Base-by-base conservation (phyloP, 92 coral and sea anemone genomes). In the Palythoa heliodiscus region DNA sequence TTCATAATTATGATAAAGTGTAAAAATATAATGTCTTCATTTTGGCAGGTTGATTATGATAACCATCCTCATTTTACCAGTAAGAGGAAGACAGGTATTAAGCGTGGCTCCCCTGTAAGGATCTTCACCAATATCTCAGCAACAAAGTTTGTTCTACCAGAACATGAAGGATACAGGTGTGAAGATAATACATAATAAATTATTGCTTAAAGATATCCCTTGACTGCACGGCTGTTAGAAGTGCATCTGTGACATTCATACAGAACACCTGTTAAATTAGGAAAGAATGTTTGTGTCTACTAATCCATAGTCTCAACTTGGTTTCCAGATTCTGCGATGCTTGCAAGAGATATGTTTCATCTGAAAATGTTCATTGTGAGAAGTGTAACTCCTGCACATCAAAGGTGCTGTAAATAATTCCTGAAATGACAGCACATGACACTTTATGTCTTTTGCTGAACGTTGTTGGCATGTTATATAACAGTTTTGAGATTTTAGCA, bases 41-140 rank as follows among this genome's bases (percentile, higher is more conserved):
- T 38, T 23, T 16, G 53, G 35, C 85, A 95, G 98, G 94, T 95
- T 83, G 97, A 91, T 84, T 97, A 97, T 86, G 97, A 97, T 48
- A 97, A 97, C 80, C 99, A 97, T 63, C 98, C 97, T 4, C 93
- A 91, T 70, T 97, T 95, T 83, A 97, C 89, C 54, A 90, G 91
- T 76, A 92, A 73, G 61, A 87, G 89, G 39, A 83, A 86, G 85
- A 82, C 87, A 70, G 95, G 98, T 23, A 74, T 90, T 19, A 97
- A 93, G 73, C 89, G 98, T 29, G 96, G 94, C 3, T 97, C 99
- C 23, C 99, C 99, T 53, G 99, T 93, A 25, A 86, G 99, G 71
- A 93, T 97, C 52, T 97, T 97, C 77, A 97, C 99, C 81, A 94
- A 97, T 78, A 87, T 97, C 63, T 73, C 89, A 35, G 86, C 96